Base-by-base conservation (phyloP, 2,797 vertebrate genomes). In the Pangasius macronema region DNA sequence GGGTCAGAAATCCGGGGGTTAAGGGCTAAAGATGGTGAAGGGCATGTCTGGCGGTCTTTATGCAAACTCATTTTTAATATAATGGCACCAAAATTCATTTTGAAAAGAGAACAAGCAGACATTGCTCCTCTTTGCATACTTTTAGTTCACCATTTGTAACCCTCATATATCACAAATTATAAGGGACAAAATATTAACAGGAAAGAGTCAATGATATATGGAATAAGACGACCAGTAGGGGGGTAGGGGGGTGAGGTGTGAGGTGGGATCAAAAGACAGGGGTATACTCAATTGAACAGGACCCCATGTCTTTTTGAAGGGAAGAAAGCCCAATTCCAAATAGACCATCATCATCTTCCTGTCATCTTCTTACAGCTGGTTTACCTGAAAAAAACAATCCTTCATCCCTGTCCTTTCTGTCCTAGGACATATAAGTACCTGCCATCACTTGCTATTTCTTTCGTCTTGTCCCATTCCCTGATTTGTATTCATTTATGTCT, bases 1-100 rank as follows among this genome's bases (percentile, higher is more conserved):
- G 97, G 97, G 97, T 99, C 97, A 99, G 96, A 98, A 96, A 96
- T 95, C 96, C 97, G 97, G 96, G 97, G 95, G 96, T 96, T 94
- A 95, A 90, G 97, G 97, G 95, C 97, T 94, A 96, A 96, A 97
- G 96, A 97, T 89, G 91, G 67, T 88, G 91, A 90, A 90, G 87
- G 83, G 88, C 87, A 87, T 92, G 90, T 90, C 89, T 88, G 87
- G 81, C 81, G 55, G 39, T 86, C 30, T 63, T 82, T 86, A 65
- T 84, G 55, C 49, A 89, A 87, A 67, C 85, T 57, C 61, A 42
- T 76, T 79, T 84, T 84, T 83, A 87, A 87, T 53, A 75, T 70
- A 77, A 89, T 53, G 42, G 10, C 16, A 65, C 61, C 51, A 42
- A 83, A 83, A 51, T 75, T 6, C 16, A 80, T 85, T 80, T 82